These are phyloP conservation scores for Troides helena DNA, from an alignment of 2,888 invertebrate genomes.

Conservation along the genomic window DNA sequence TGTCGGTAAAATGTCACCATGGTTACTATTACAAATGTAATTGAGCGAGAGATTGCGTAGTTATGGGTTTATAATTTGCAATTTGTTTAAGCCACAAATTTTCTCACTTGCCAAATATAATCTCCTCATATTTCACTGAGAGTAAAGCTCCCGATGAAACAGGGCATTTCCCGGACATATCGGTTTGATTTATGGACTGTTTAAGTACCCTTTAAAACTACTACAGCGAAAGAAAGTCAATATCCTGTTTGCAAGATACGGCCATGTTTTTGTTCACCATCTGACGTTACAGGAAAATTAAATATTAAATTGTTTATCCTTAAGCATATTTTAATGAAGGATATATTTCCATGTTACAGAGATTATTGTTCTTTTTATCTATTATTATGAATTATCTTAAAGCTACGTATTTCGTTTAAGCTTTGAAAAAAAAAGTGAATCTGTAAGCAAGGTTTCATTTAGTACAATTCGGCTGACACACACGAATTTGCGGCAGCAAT, in stretches of 20 bases:
- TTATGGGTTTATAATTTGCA: slow-evolving; percentile 33
- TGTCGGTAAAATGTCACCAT: too few relatives aligned
- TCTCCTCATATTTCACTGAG: slow-evolving; percentile 68
- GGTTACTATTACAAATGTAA: background rate
- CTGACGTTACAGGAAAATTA: slow-evolving; percentile 19
- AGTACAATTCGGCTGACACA: slow-evolving; percentile 56
- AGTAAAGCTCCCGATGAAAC: slow-evolving; percentile 69
- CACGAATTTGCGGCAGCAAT: slow-evolving; percentile 52
- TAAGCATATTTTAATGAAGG: too few relatives aligned
- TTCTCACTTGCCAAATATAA: slow-evolving; percentile 58
- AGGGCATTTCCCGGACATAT: slow-evolving; percentile 68
- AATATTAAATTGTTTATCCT: background rate
- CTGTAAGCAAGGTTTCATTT: slow-evolving; percentile 61
- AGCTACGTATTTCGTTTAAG: background rate
- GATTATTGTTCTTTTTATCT: background rate
- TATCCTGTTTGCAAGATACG: slow-evolving; percentile 39
- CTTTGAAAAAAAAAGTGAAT: slow-evolving; percentile 50
- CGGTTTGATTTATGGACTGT: slow-evolving; percentile 75
- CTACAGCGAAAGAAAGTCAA: slow-evolving; percentile 59
- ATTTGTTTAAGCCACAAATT: slow-evolving; percentile 44
- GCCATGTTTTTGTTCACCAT: slow-evolving; percentile 31
- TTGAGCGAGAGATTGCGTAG: background rate
- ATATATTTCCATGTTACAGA: background rate
- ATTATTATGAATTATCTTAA: background rate
- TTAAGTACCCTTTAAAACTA: slow-evolving; percentile 73